phyloP scores from a whole-genome alignment of 2,888 invertebrate species.

The Camptogramma bilineatum region DNA sequence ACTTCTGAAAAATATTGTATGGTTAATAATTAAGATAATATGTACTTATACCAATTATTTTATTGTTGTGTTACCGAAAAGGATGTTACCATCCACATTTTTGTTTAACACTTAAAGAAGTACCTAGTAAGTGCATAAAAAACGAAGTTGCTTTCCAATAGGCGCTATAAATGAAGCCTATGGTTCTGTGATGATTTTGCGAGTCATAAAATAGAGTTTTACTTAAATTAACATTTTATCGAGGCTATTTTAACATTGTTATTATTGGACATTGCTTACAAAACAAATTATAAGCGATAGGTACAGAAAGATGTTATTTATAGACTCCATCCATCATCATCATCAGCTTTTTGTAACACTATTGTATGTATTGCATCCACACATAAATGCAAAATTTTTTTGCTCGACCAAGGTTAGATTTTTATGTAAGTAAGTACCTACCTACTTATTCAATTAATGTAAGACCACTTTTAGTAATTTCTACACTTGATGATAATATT shows the following conservation, averaged over 20 bases:
- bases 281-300: background rate
- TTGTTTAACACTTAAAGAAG: background rate
- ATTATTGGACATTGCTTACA: background rate
- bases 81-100: slow-evolving; percentile 3
- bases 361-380: background rate
- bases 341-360: no score
- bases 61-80: slow-evolving; percentile 11
- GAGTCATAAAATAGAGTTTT: background rate
- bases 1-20: background rate
- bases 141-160: background rate
- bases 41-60: slow-evolving; percentile 2
- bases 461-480: slow-evolving; percentile 4
- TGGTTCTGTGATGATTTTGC: background rate
- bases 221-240: background rate
- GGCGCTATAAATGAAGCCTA: background rate
- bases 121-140: no score
- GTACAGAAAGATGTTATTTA: slow-evolving; percentile 1
- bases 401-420: slow-evolving; percentile 17
- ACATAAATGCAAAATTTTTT: background rate
- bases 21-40: background rate
- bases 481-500: slow-evolving; percentile 10
- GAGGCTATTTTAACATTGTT: background rate
- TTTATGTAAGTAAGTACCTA: no score
- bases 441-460: slow-evolving; percentile 6
- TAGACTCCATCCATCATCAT: background rate